Conservation (phyloP, 1,140 invertebrate species). For the Drosophila punjabiensis region DNA sequence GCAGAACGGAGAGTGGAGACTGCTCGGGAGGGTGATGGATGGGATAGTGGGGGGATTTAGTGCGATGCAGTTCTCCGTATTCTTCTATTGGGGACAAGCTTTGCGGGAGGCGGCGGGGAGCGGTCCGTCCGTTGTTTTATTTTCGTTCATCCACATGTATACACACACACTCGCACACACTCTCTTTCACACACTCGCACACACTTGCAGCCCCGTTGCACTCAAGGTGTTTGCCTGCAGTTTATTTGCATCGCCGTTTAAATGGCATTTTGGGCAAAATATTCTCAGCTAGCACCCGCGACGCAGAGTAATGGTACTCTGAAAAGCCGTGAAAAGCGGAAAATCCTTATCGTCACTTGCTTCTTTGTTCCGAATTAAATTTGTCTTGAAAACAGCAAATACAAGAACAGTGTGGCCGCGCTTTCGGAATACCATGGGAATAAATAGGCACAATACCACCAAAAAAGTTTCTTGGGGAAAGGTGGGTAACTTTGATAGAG, state of each 20-base stretch:
- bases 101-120: conserved; percentile 54
- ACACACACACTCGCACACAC: conserved; percentile 30
- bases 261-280: neutral
- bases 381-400: neutral
- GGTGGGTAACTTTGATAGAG: neutral
- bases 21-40: neutral
- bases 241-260: conserved; percentile 38
- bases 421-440: no score
- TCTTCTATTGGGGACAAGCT: conserved; percentile 35
- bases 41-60: conserved; percentile 37
- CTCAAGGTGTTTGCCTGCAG: conserved; percentile 46
- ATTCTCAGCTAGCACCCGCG: conserved; percentile 8
- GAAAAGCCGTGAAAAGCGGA: neutral
- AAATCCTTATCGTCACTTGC: conserved; percentile 6
- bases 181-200: conserved; percentile 24
- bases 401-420: no score
- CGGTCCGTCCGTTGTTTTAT: conserved; percentile 54
- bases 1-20: neutral
- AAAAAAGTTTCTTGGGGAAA: neutral
- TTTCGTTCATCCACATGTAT: conserved; percentile 62
- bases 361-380: conserved; percentile 16
- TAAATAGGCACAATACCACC: no score
- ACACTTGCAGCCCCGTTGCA: conserved; percentile 42
- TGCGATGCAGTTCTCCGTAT: conserved; percentile 47
- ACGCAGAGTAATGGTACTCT: neutral